Conservation (phyloP, 2,888 invertebrate genomes). For the Tipula confusa region DNA sequence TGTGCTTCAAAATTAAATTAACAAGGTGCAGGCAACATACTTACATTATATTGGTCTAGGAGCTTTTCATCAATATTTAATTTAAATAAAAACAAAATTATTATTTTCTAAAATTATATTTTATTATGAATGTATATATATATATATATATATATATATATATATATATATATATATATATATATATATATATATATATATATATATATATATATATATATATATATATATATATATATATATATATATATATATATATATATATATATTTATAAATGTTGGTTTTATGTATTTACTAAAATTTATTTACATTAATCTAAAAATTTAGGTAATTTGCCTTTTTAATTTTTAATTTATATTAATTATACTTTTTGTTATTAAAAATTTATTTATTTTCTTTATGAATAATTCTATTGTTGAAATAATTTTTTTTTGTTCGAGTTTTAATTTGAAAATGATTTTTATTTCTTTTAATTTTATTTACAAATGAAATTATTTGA, state of each 20-base stretch:
- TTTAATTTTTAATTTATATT: neutral
- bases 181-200: too few species aligned
- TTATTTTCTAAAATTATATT: neutral
- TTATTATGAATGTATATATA: too few species aligned
- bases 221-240: too few species aligned
- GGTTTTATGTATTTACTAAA: neutral
- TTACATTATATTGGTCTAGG: neutral
- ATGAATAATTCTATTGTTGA: constrained; percentile 20
- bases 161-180: too few species aligned
- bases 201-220: too few species aligned
- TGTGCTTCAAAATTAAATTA: neutral
- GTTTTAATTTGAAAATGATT: neutral
- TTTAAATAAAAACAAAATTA: neutral
- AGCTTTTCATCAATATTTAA: neutral
- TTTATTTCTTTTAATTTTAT: neutral
- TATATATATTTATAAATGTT: neutral
- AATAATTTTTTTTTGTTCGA: neutral
- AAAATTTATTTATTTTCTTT: neutral
- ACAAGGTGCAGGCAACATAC: neutral
- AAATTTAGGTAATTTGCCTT: neutral
- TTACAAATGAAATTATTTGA: neutral
- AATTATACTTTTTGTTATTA: neutral
- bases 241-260: neutral
- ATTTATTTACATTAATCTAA: constrained; percentile 15
- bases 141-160: too few species aligned